Percentiles rank a stretch among this genome's conserved stretches.
Evolutionary conservation across 2,888 invertebrate genomes (phyloP).

Genomic region (Drosophila gaucha): DNA sequence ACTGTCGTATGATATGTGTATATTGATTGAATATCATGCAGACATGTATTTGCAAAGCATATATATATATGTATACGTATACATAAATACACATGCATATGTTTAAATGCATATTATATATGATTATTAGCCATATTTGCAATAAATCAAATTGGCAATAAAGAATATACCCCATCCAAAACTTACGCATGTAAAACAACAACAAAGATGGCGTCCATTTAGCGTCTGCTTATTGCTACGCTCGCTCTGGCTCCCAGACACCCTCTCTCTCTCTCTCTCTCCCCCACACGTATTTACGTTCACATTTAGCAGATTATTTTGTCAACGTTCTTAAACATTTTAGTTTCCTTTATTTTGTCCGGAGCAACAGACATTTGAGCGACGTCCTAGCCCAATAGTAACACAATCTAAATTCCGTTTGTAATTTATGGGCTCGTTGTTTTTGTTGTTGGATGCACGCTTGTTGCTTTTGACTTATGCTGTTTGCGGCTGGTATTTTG

Average conservation of each 20-base stretch:
- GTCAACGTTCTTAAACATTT: conserved; percentile 67
- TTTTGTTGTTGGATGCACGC: conserved; percentile 11
- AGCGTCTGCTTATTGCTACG: conserved; percentile 51
- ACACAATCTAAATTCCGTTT: conserved; percentile 71
- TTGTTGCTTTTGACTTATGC: conserved; percentile 26
- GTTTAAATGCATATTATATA: no score
- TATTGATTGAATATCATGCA: no score
- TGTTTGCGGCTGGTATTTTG: conserved; percentile 44
- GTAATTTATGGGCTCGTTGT: conserved; percentile 61
- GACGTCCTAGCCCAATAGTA: conserved; percentile 57
- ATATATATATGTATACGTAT: no score
- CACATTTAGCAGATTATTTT: conserved; percentile 74
- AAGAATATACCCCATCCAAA: not conserved
- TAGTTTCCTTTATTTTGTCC: conserved; percentile 37
- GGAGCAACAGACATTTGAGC: conserved; percentile 33
- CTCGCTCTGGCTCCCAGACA: not conserved
- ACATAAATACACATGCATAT: no score
- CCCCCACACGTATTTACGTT: conserved; percentile 22
- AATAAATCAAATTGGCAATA: not conserved
- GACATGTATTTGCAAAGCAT: not conserved
- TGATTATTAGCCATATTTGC: not conserved
- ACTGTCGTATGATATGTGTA: no score
- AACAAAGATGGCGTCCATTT: conserved; percentile 53
- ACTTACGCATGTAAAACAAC: not conserved
- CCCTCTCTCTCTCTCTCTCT: not conserved